Percentiles rank a stretch among this genome's conserved stretches.
Evolutionary conservation across 1,140 invertebrate genomes (phyloP).

Genomic region (Hydropsyche tenuis): DNA sequence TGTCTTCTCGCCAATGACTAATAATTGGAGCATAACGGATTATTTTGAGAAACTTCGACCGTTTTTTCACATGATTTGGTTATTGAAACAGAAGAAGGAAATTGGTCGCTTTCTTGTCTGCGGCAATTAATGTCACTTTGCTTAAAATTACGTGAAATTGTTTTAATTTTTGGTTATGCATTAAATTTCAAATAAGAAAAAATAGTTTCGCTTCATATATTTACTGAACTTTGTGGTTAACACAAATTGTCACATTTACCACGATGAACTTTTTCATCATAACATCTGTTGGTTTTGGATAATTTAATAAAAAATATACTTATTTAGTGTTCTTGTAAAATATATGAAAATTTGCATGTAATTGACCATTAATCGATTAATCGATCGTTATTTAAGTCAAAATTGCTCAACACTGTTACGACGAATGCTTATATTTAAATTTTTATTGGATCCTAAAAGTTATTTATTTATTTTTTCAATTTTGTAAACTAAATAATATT

Average conservation of each 20-base stretch:
- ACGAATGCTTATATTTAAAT: background rate
- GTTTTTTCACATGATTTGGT: conserved; percentile 31
- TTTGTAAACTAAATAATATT: no score
- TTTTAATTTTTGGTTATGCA: no score
- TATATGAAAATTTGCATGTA: conserved; percentile 31
- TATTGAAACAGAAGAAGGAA: background rate
- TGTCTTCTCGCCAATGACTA: conserved; percentile 14
- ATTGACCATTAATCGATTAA: conserved; percentile 36
- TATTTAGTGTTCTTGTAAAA: background rate
- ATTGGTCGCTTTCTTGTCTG: background rate
- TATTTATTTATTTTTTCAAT: no score
- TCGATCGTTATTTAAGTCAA: conserved; percentile 26
- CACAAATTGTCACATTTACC: conserved; percentile 36
- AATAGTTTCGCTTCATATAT: conserved; percentile 3
- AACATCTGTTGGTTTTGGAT: conserved; percentile 8
- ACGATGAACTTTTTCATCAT: background rate
- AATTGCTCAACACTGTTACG: background rate
- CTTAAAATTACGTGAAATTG: background rate
- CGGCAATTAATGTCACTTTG: background rate
- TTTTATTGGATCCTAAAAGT: no score
- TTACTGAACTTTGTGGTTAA: conserved; percentile 26
- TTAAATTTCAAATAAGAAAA: no score
- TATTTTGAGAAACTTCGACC: conserved; percentile 29
- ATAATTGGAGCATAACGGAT: conserved; percentile 36
- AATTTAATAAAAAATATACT: background rate